Conservation (phyloP, 2,888 invertebrate genomes). For the Papilio elwesi region DNA sequence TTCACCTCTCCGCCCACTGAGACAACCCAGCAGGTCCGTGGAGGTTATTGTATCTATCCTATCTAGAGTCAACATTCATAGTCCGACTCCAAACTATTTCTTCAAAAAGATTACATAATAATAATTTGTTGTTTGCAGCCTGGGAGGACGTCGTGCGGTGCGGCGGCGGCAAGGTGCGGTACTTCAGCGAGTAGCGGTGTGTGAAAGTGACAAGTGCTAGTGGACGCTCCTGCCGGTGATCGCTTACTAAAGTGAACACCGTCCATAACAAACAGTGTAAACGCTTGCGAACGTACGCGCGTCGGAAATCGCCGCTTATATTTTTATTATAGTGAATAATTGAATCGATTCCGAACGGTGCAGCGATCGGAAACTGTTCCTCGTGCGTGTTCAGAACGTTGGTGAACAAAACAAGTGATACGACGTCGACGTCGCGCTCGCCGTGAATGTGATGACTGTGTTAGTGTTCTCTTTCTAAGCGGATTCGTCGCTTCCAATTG, state of each 20-base stretch:
- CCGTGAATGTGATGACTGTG: slow-evolving; percentile 21
- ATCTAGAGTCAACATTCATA: no score
- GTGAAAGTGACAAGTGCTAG: slow-evolving; percentile 24
- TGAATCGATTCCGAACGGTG: slow-evolving; percentile 19
- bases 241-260: not conserved
- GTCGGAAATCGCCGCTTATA: slow-evolving; percentile 26
- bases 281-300: slow-evolving; percentile 27
- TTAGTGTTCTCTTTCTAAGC: slow-evolving; percentile 30
- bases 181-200: slow-evolving; percentile 69
- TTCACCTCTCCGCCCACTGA: no score
- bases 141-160: slow-evolving; percentile 89
- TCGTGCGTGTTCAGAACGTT: slow-evolving; percentile 8
- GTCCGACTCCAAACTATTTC: no score
- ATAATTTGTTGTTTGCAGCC: slow-evolving; percentile 79
- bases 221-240: not conserved
- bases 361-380: slow-evolving; percentile 26
- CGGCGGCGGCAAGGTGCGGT: slow-evolving; percentile 74
- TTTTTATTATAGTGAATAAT: slow-evolving; percentile 34
- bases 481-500: slow-evolving; percentile 27
- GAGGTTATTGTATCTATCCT: no score
- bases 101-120: slow-evolving; percentile 1
- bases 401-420: not conserved
- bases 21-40: no score
- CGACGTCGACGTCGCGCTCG: not conserved
- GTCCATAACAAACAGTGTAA: slow-evolving; percentile 3